These are phyloP conservation scores for Sebastolobus altivelis DNA, from an alignment of 2,797 vertebrate genomes.

Conservation along the genomic window DNA sequence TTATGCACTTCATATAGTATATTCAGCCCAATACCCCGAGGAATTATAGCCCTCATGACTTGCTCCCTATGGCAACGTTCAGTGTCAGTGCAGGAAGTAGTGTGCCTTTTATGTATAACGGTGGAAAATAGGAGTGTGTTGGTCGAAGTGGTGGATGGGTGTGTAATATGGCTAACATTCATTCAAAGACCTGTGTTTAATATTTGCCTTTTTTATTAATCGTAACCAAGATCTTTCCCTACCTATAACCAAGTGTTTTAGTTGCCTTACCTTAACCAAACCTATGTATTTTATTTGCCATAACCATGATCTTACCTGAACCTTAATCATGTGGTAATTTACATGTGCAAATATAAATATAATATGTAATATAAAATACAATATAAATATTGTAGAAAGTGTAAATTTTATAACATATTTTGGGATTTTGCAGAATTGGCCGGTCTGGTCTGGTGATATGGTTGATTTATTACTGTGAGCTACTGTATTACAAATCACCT, in stretches of 20 bases:
- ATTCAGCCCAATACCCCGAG: background rate
- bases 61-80: too few species aligned
- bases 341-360: background rate
- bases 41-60: too few species aligned
- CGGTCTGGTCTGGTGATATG: background rate
- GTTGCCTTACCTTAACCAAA: background rate
- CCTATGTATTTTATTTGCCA: background rate
- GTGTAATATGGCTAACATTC: too few species aligned
- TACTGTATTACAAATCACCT: constrained; percentile 7
- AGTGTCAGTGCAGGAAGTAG: too few species aligned
- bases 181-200: background rate
- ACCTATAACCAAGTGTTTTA: background rate
- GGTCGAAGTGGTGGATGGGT: too few species aligned
- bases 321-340: background rate
- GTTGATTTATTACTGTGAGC: background rate
- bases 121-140: too few species aligned
- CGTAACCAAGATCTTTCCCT: background rate
- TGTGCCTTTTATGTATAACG: too few species aligned
- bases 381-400: background rate
- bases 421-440: background rate
- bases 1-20: background rate
- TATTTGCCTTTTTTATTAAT: background rate
- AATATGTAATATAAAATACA: too few species aligned
- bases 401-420: background rate
- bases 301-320: background rate